These are phyloP conservation scores for Myanophis thanlyinensis DNA, from an alignment of 2,113 vertebrate species.

Conservation along the genomic window DNA sequence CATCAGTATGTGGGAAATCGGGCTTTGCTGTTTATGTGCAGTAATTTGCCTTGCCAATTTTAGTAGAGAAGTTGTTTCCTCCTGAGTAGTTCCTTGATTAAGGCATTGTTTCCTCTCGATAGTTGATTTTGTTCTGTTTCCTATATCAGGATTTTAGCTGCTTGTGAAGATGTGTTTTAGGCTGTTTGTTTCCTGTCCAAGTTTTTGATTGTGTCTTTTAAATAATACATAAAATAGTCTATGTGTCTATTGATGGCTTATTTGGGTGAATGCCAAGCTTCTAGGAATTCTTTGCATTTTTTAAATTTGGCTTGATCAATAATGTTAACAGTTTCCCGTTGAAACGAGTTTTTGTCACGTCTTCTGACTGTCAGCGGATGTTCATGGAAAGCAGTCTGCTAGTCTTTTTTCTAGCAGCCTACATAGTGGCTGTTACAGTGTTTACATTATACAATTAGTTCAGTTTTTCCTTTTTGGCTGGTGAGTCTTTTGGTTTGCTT, in stretches of 20 bases:
- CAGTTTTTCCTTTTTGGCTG: neutral
- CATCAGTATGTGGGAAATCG: neutral
- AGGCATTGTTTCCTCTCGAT: neutral
- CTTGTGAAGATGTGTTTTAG: neutral
- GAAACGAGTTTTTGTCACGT: neutral
- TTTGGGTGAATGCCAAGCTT: neutral
- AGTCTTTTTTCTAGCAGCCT: neutral
- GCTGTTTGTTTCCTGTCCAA: neutral
- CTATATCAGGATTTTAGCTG: neutral
- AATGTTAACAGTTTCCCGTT: neutral
- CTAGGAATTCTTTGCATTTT: neutral
- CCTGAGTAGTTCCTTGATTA: neutral
- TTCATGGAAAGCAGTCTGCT: neutral
- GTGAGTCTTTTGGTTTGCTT: neutral
- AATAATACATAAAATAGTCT: neutral
- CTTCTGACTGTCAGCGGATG: neutral
- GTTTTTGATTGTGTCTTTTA: neutral
- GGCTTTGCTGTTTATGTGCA: neutral
- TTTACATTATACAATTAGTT: neutral
- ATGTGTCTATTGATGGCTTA: neutral
- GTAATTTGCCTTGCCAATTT: neutral
- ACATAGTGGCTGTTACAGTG: neutral
- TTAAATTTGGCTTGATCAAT: neutral
- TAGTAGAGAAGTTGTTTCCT: neutral
- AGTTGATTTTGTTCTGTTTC: neutral